phyloP scores from a whole-genome alignment of 2,888 invertebrate genomes.

The Pyralis farinalis region DNA sequence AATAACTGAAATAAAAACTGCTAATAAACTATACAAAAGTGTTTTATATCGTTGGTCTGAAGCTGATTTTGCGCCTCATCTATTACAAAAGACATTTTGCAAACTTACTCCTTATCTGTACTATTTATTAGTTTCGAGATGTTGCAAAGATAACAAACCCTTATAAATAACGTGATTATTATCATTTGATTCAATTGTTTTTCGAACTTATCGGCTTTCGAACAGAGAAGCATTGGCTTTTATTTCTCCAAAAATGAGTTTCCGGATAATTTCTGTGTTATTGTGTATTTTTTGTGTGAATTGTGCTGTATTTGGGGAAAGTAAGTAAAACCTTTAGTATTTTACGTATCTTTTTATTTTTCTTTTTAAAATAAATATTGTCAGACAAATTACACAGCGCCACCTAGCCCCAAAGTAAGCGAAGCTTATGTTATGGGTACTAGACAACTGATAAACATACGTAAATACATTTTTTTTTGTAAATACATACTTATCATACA shows the following conservation, averaged over 20 bases:
- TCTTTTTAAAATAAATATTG: no score
- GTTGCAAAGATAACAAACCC: background rate
- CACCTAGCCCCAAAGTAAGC: no score
- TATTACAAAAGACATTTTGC: background rate
- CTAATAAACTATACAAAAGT: no score
- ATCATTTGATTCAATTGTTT: background rate
- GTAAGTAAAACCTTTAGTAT: constrained; percentile 20
- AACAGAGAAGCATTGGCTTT: background rate
- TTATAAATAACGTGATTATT: background rate
- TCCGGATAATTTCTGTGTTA: background rate
- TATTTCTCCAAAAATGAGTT: background rate
- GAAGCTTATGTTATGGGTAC: no score
- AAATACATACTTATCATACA: no score
- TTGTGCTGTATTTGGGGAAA: constrained; percentile 16
- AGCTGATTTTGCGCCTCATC: no score
- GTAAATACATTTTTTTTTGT: no score
- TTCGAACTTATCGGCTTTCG: background rate
- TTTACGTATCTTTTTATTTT: background rate
- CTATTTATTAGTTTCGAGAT: background rate
- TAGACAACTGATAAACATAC: no score
- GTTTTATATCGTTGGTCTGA: no score
- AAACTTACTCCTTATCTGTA: background rate
- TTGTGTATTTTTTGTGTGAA: constrained; percentile 9
- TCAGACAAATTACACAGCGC: no score
- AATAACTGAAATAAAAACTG: no score